Base-by-base conservation (phyloP, 2,797 vertebrate species). In the Oreortyx pictus region DNA sequence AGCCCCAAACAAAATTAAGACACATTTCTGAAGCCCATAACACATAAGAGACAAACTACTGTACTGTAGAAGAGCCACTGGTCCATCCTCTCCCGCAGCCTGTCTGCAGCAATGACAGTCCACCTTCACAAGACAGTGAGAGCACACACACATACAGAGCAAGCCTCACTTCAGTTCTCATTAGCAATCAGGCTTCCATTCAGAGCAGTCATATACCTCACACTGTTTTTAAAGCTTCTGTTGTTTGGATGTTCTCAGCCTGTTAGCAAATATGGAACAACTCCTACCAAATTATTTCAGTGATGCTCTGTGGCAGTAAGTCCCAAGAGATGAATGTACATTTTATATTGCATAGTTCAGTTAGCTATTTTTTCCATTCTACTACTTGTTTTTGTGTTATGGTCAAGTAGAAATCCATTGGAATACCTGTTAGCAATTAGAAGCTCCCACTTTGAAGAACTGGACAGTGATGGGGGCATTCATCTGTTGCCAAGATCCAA, bases 1-100 rank as follows among this genome's bases (percentile, higher is more conserved):
- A 90, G 64, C 67, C 87, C 72, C 24, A 57, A 83, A 86, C 74
- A 66, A 54, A 96, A 90, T 82, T 27, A 88, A 89, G 85, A 61
- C 31, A 1, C 0, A 0, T 47, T 67, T 88, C 82, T 83, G 88
- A 86, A 75, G 74, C 43, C 66, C 59, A 50, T 79, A 89, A 27
- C 29, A 71, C 44, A 24, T 2, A 12, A 3, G 31, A 90, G 76
- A 60, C 6, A 4, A 64, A 8, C 9, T 52, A 47, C 1, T 56
- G 15, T 12, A 2, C 23, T 22, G 19, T 27, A 47, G 6, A 31
- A 49, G 83, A 73, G 61, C 41, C 70, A 47, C 8, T 14, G 79
- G 64, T 31, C 59, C 68, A 39, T 61, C 14, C 54, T 5, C 43
- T 72, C n/a, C 78, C 33, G 35, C 9, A 65, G 80, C n/a, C 72